phyloP scores from a whole-genome alignment of 2,113 vertebrate genomes.

The Serinus canaria region DNA sequence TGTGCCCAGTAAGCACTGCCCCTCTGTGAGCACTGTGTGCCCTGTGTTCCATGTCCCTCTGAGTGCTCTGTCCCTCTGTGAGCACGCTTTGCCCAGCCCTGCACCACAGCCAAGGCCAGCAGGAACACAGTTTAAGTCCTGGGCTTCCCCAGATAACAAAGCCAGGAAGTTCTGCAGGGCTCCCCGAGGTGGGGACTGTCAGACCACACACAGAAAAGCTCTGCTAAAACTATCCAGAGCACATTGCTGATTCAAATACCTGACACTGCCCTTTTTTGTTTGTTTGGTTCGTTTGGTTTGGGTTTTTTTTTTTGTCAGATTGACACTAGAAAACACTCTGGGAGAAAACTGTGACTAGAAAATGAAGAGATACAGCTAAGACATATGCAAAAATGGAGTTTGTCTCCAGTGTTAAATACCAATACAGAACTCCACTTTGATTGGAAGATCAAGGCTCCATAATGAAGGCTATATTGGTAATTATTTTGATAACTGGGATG shows the following conservation, averaged over 20 bases:
- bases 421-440: neutral
- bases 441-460: neutral
- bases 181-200: neutral
- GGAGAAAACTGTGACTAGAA: neutral
- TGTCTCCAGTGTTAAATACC: neutral
- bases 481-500: neutral
- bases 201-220: neutral
- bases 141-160: neutral
- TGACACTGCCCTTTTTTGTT: neutral
- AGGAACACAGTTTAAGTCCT: rapidly evolving
- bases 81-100: neutral
- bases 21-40: no score
- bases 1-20: no score
- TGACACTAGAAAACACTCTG: neutral
- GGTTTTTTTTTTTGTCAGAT: neutral
- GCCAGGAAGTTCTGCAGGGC: no score
- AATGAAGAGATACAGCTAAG: neutral
- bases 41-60: neutral
- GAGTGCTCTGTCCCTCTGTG: neutral
- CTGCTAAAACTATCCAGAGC: neutral
- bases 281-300: no score
- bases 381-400: neutral
- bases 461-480: neutral
- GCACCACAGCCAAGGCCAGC: rapidly evolving
- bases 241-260: neutral